A percentile compares a stretch with the other conserved stretches of the same genome.
Conservation (phyloP, 2,113 vertebrate genomes). For the Monopterus albus region DNA sequence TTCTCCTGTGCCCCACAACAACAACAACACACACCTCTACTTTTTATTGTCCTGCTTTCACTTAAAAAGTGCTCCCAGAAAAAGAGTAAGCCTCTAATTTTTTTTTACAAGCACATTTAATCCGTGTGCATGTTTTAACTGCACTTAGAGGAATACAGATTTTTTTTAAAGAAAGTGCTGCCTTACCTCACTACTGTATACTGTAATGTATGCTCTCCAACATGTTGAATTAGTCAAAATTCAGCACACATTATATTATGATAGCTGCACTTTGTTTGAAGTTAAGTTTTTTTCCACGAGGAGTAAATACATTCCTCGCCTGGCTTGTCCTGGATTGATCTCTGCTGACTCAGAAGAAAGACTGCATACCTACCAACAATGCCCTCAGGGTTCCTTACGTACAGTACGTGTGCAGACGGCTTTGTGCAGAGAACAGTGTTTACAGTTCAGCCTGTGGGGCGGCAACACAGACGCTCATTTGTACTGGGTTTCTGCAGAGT, state of each 20-base stretch:
- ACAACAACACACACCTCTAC: conserved; percentile 6
- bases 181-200: not conserved
- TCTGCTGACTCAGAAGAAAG: conserved; percentile 73
- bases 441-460: conserved; percentile 43
- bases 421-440: conserved; percentile 53
- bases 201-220: conserved; percentile 33
- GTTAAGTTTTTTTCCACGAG: conserved; percentile 48
- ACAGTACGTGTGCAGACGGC: conserved; percentile 40
- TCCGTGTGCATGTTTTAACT: conserved; percentile 14
- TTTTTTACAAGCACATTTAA: conserved; percentile 45
- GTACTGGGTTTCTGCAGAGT: conserved; percentile 23
- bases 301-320: conserved; percentile 70
- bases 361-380: conserved; percentile 51
- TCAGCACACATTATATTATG: conserved; percentile 32
- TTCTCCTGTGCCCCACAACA: not conserved
- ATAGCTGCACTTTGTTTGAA: conserved; percentile 54
- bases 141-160: conserved; percentile 21
- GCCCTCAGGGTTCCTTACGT: conserved; percentile 32
- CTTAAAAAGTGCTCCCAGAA: conserved; percentile 20
- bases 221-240: conserved; percentile 29
- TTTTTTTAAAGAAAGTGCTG: conserved; percentile 6
- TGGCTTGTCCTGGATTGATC: conserved; percentile 74
- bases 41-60: conserved; percentile 3
- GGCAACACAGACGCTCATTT: conserved; percentile 45
- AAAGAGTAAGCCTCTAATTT: conserved; percentile 18